A percentile compares a stretch with the other conserved stretches of the same genome.
phyloP scores from a whole-genome alignment of 2,797 vertebrate genomes.

The Knipowitschia caucasica region DNA sequence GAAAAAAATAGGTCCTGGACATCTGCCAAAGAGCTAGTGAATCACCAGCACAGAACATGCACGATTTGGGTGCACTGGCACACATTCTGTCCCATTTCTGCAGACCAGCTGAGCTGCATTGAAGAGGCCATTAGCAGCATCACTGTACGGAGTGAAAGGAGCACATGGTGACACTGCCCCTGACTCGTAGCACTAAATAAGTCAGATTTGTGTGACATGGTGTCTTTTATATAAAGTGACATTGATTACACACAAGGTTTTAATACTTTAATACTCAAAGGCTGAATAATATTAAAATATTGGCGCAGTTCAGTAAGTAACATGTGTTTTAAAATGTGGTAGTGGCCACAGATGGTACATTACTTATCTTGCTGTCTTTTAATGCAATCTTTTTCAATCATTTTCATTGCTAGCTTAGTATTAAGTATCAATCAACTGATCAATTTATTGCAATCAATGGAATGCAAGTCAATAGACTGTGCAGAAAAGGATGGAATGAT shows the following conservation, averaged over 20 bases:
- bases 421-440: constrained; percentile 90
- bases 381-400: too few relatives aligned
- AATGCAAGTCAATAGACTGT: constrained; percentile 86
- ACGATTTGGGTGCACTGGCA: constrained; percentile 55
- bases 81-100: constrained; percentile 66
- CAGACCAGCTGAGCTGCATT: constrained; percentile 64
- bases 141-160: constrained; percentile 43
- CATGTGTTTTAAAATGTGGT: background rate
- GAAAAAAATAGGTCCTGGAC: constrained; percentile 77
- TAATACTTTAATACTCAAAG: too few relatives aligned
- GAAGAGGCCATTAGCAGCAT: constrained; percentile 54
- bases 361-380: too few relatives aligned
- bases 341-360: background rate
- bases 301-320: too few relatives aligned
- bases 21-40: constrained; percentile 72
- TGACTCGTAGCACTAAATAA: constrained; percentile 22
- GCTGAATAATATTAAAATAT: too few relatives aligned
- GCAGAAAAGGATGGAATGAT: constrained; percentile 67
- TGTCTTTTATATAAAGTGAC: background rate
- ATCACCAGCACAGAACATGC: constrained; percentile 67
- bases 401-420: constrained; percentile 69
- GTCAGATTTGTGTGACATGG: background rate
- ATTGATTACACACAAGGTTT: too few relatives aligned
- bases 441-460: too few relatives aligned
- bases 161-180: constrained; percentile 46